Evolutionary conservation across 2,113 vertebrate genomes (phyloP).

Genomic region (Tricholaema leucomelas): DNA sequence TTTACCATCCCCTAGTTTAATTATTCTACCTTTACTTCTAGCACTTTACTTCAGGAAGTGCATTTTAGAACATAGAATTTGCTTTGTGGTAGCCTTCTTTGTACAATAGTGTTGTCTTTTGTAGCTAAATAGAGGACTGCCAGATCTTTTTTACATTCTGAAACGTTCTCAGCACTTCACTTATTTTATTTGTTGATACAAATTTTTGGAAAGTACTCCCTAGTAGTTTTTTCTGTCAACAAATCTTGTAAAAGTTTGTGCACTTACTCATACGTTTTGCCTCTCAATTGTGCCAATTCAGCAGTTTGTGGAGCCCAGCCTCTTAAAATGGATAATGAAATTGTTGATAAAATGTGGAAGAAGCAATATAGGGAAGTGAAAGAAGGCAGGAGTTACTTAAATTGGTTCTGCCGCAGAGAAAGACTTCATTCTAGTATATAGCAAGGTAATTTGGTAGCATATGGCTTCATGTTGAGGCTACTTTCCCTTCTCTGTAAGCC

Average conservation of each 20-base stretch:
- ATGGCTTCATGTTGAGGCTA: neutral
- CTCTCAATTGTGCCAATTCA: rapidly evolving
- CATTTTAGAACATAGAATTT: neutral
- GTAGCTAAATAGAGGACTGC: neutral
- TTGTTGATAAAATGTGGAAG: neutral
- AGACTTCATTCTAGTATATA: neutral
- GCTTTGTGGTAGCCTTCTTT: neutral
- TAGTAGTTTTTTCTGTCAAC: neutral
- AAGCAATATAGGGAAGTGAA: neutral
- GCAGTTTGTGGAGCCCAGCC: neutral
- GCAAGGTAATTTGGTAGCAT: neutral
- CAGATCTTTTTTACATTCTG: neutral
- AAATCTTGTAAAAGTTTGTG: neutral
- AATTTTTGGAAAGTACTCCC: neutral
- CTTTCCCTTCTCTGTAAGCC: neutral
- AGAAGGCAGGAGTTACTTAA: neutral
- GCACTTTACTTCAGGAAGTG: neutral
- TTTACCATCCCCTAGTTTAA: conserved; percentile 14
- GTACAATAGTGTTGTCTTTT: neutral
- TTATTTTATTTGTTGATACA: neutral
- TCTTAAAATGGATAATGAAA: neutral
- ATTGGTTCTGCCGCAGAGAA: neutral
- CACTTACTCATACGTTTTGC: neutral
- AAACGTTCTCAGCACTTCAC: neutral
- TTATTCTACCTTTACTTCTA: conserved; percentile 26